Conservation (phyloP, 1,140 invertebrate genomes). For the Lasioglossum baleicum region DNA sequence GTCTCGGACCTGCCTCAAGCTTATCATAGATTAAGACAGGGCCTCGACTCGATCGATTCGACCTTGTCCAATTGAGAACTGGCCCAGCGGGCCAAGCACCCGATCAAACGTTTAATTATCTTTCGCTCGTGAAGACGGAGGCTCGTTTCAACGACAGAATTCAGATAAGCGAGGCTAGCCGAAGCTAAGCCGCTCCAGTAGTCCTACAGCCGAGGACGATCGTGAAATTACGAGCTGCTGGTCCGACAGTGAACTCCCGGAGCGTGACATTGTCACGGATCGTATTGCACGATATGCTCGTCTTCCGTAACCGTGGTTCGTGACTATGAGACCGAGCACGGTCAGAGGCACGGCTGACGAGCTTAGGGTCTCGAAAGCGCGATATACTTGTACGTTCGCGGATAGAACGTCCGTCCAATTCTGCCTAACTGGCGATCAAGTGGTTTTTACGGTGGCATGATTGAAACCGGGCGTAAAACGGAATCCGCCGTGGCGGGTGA, state of each 20-base stretch:
- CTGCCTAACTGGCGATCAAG: constrained; percentile 21
- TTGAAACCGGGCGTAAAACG: constrained; percentile 3
- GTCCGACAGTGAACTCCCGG: constrained; percentile 62
- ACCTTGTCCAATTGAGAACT: not conserved
- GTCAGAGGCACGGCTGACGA: constrained; percentile 35
- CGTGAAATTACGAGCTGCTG: constrained; percentile 3
- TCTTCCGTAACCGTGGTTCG: constrained; percentile 54
- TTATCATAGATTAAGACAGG: too few relatives aligned
- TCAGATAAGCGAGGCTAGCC: not conserved
- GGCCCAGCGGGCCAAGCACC: not conserved
- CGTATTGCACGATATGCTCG: constrained; percentile 64
- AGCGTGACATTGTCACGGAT: constrained; percentile 70
- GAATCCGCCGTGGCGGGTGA: not conserved
- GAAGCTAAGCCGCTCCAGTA: not conserved
- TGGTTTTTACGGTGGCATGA: constrained; percentile 25
- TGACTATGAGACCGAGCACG: constrained; percentile 39
- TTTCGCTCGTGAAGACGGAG: not conserved
- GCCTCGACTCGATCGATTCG: not conserved
- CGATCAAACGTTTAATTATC: constrained; percentile 6
- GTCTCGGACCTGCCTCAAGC: too few relatives aligned
- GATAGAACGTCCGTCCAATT: constrained; percentile 22
- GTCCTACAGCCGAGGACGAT: too few relatives aligned
- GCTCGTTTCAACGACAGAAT: not conserved
- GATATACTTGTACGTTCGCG: constrained; percentile 16
- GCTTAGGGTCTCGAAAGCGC: constrained; percentile 29